Conservation (phyloP, 2,113 vertebrate genomes). For the Macrotus californicus region DNA sequence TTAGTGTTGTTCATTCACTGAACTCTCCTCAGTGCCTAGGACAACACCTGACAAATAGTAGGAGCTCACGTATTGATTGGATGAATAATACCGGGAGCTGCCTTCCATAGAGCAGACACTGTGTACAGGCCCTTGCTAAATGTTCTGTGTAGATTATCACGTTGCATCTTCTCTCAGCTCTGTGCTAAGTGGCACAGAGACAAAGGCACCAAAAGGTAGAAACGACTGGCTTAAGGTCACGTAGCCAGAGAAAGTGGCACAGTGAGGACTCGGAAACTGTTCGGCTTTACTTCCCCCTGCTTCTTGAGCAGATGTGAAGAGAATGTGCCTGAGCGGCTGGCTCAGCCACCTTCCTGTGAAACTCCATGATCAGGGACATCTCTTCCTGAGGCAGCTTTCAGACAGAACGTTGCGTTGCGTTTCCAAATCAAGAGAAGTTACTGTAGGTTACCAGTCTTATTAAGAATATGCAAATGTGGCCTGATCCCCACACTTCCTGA, state of each 20-base stretch:
- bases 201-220: background rate
- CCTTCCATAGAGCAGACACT: background rate
- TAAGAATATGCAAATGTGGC: constrained; percentile 27
- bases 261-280: background rate
- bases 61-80: background rate
- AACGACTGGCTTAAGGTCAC: background rate
- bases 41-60: background rate
- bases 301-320: background rate
- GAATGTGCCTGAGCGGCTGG: background rate
- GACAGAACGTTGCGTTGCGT: background rate
- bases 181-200: background rate
- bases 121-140: background rate
- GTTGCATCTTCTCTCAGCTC: background rate
- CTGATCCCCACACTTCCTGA: constrained; percentile 24
- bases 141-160: background rate
- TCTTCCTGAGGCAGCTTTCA: background rate
- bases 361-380: background rate
- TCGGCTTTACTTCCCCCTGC: background rate
- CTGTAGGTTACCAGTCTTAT: background rate
- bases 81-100: background rate
- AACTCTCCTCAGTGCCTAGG: too few species aligned
- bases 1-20: background rate
- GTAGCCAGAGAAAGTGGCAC: too few species aligned
- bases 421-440: constrained; percentile 12
- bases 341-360: background rate